Percentiles rank a stretch among this genome's conserved stretches.
These are phyloP conservation scores for Phodopus roborovskii DNA, from an alignment of 2,113 vertebrate genomes.

Conservation along the genomic window DNA sequence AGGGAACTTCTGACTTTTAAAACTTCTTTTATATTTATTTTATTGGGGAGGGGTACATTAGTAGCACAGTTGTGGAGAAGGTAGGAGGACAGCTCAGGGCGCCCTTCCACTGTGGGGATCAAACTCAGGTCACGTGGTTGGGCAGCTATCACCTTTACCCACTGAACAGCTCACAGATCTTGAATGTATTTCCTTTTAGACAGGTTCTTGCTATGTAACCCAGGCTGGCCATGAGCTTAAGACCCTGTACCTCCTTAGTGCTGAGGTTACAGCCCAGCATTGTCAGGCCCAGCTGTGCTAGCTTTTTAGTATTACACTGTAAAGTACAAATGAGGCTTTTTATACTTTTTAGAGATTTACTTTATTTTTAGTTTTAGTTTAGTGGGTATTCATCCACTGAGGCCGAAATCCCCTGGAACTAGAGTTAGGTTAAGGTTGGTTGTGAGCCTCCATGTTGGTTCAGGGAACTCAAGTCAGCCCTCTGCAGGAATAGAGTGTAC, in stretches of 20 bases:
- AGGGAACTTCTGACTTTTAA: neutral
- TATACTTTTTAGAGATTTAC: neutral
- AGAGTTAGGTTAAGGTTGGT: too few species aligned
- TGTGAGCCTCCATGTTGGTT: neutral
- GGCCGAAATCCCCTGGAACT: neutral
- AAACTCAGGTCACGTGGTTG: neutral
- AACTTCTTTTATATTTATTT: neutral
- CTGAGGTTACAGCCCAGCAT: neutral
- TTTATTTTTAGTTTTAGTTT: neutral
- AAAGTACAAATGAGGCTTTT: neutral
- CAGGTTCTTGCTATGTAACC: neutral
- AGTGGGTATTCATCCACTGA: neutral
- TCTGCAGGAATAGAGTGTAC: neutral
- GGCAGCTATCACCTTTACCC: neutral
- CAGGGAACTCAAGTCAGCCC: neutral
- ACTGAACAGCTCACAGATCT: neutral
- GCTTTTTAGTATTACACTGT: neutral
- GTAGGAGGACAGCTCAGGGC: neutral
- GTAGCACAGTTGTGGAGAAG: too few species aligned
- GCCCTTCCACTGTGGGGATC: neutral
- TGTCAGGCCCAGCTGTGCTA: neutral
- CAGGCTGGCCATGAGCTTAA: neutral
- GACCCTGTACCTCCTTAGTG: neutral
- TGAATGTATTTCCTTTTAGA: neutral
- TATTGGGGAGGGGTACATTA: neutral